These are phyloP conservation scores for Eilema griseolum DNA, from an alignment of 2,888 invertebrate species.

Conservation along the genomic window DNA sequence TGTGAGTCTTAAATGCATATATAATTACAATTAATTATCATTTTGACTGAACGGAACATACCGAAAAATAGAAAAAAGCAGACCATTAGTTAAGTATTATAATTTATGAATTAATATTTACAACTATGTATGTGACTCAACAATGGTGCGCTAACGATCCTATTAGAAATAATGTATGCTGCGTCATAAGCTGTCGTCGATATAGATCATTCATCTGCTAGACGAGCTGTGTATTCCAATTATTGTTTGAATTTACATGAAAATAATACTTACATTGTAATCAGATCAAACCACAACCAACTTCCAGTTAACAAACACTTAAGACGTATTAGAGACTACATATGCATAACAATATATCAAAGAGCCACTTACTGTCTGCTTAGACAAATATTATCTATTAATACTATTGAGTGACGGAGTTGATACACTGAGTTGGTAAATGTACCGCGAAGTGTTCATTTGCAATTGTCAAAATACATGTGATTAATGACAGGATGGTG, in stretches of 20 bases:
- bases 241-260: not conserved
- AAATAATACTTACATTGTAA: not conserved
- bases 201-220: no score
- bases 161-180: not conserved
- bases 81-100: no score
- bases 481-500: slow-evolving; percentile 10
- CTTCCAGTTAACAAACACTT: slow-evolving; percentile 40
- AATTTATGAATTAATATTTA: not conserved
- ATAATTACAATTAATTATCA: no score
- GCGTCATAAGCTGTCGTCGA: no score
- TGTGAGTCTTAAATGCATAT: no score
- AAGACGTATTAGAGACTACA: slow-evolving; percentile 23
- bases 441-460: slow-evolving; percentile 6
- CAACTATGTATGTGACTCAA: not conserved
- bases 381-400: slow-evolving; percentile 55
- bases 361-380: slow-evolving; percentile 28
- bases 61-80: no score
- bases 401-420: slow-evolving; percentile 55
- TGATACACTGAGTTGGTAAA: not conserved
- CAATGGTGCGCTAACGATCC: not conserved
- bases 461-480: slow-evolving; percentile 5
- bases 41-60: no score
- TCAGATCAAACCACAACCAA: slow-evolving; percentile 19
- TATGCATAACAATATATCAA: slow-evolving; percentile 56
- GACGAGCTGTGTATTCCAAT: not conserved